Evolutionary conservation across 1,140 invertebrate species (phyloP).

Genomic region (Brachionus sp.): DNA sequence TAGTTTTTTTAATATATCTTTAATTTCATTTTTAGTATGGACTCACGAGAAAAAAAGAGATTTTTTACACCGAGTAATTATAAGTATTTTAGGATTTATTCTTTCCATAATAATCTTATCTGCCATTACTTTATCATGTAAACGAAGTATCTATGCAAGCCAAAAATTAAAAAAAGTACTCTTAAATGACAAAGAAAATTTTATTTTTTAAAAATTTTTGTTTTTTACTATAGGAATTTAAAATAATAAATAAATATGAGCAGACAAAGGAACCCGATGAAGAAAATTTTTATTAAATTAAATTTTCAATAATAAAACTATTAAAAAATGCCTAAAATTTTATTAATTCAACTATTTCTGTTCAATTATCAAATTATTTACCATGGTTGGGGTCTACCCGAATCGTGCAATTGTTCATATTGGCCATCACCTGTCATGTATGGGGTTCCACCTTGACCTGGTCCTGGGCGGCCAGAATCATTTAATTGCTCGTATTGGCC

Average conservation of each 20-base stretch:
- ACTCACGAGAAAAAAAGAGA: not conserved
- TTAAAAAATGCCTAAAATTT: not conserved
- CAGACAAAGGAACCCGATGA: not conserved
- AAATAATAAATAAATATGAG: constrained; percentile 27
- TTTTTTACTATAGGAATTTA: not conserved
- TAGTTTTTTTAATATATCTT: not conserved
- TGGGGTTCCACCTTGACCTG: not conserved
- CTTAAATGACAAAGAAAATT: not conserved
- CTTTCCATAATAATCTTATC: constrained; percentile 1
- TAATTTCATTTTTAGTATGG: not conserved
- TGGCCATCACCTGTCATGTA: constrained; percentile 12
- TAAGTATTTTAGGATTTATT: not conserved
- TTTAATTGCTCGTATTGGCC: not conserved
- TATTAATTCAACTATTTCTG: not conserved
- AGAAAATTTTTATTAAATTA: not conserved
- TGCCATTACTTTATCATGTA: not conserved
- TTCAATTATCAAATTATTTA: no score
- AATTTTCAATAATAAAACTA: not conserved
- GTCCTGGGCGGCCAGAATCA: not conserved
- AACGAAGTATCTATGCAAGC: not conserved
- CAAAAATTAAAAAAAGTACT: not conserved
- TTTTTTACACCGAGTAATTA: not conserved
- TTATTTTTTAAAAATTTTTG: not conserved
- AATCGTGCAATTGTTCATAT: constrained; percentile 3
- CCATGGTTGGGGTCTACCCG: constrained; percentile 4